These are phyloP conservation scores for Istiophorus platypterus DNA, from an alignment of 2,113 vertebrate genomes.

Conservation along the genomic window DNA sequence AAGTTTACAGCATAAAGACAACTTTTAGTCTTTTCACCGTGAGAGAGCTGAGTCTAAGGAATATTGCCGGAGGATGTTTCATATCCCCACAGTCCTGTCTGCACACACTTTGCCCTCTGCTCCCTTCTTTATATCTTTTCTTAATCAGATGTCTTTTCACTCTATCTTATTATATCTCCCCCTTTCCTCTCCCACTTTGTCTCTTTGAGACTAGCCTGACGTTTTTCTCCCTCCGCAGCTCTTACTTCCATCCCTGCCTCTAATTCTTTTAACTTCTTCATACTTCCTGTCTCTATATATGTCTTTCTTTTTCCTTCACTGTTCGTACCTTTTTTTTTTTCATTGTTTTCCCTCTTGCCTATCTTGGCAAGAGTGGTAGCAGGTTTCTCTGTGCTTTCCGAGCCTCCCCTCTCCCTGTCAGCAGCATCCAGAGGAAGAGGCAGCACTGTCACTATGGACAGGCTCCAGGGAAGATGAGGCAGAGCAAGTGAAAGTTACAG, in stretches of 20 bases:
- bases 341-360: neutral
- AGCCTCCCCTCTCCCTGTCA: conserved; percentile 48
- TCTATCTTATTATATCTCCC: conserved; percentile 47
- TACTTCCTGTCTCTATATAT: neutral
- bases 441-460: conserved; percentile 63
- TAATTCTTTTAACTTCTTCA: conserved; percentile 40
- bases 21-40: conserved; percentile 72
- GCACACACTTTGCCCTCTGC: conserved; percentile 55
- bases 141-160: conserved; percentile 71
- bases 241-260: conserved; percentile 13
- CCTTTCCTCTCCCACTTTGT: conserved; percentile 30
- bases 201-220: conserved; percentile 38
- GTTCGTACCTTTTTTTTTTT: neutral
- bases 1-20: conserved; percentile 75
- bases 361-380: conserved; percentile 32
- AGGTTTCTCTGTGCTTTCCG: conserved; percentile 42
- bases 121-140: conserved; percentile 63
- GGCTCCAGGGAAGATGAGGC: conserved; percentile 51
- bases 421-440: conserved; percentile 59
- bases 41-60: conserved; percentile 71
- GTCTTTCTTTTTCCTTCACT: conserved; percentile 21
- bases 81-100: conserved; percentile 71
- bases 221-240: conserved; percentile 17
- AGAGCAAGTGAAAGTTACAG: conserved; percentile 65
- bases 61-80: conserved; percentile 79